A percentile compares a stretch with the other conserved stretches of the same genome.
Evolutionary conservation across 2,888 invertebrate genomes (phyloP).

Genomic region (Branchellion lobata): DNA sequence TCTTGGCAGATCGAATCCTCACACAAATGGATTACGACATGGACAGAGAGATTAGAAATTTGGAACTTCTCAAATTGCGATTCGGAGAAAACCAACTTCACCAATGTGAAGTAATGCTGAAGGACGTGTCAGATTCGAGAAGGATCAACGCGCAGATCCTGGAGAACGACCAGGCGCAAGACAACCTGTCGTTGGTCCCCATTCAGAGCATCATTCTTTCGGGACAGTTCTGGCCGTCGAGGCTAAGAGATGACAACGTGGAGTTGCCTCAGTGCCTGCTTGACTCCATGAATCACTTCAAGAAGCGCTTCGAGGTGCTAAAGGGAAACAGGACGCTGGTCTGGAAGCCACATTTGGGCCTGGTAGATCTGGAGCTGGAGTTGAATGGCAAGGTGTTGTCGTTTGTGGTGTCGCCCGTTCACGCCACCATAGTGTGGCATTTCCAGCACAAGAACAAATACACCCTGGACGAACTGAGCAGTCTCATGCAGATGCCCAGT

Average conservation of each 20-base stretch:
- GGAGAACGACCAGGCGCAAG: conserved; percentile 5
- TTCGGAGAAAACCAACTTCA: conserved; percentile 95
- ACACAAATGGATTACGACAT: conserved; percentile 79
- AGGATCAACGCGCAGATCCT: conserved; percentile 74
- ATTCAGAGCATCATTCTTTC: conserved; percentile 84
- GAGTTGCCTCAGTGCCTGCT: conserved; percentile 80
- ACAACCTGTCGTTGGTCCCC: conserved; percentile 18
- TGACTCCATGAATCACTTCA: conserved; percentile 79
- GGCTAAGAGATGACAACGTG: conserved; percentile 86
- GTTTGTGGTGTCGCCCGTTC: conserved; percentile 84
- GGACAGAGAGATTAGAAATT: conserved; percentile 67
- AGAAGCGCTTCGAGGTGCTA: conserved; percentile 83
- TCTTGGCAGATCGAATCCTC: conserved; percentile 76
- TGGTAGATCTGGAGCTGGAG: conserved; percentile 85
- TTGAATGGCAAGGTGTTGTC: conserved; percentile 74
- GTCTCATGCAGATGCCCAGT: conserved; percentile 81
- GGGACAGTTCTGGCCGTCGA: conserved; percentile 94
- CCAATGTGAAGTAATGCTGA: conserved; percentile 91
- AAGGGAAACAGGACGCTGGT: conserved; percentile 82
- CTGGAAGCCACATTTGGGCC: conserved; percentile 91
- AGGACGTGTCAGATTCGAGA: conserved; percentile 93
- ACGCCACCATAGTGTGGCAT: conserved; percentile 89
- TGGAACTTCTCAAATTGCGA: conserved; percentile 82
- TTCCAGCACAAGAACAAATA: conserved; percentile 85
- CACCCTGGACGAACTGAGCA: conserved; percentile 82